Percentiles rank a stretch among this genome's conserved stretches.
These are phyloP conservation scores for Trichogramma pretiosum DNA, from an alignment of 1,140 invertebrate species.

Conservation along the genomic window DNA sequence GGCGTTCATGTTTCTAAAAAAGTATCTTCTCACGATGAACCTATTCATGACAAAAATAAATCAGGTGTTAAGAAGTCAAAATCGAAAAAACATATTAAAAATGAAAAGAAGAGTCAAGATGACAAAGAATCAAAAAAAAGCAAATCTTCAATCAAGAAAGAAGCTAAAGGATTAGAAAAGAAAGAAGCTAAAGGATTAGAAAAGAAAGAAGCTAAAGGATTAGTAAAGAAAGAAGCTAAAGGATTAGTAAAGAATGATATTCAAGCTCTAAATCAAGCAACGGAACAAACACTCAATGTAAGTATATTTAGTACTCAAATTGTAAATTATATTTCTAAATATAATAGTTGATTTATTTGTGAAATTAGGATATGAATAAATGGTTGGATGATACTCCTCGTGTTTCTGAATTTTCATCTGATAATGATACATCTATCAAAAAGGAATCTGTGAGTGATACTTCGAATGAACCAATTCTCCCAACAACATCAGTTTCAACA, in stretches of 20 bases:
- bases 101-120: constrained; percentile 31
- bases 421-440: constrained; percentile 59
- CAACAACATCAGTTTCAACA: too few relatives aligned
- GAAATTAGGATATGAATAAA: constrained; percentile 72
- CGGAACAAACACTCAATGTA: constrained; percentile 72
- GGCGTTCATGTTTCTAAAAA: constrained; percentile 36
- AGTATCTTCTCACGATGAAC: constrained; percentile 45
- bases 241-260: constrained; percentile 46
- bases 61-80: constrained; percentile 29
- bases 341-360: constrained; percentile 3
- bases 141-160: constrained; percentile 36
- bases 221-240: constrained; percentile 41
- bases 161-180: constrained; percentile 32
- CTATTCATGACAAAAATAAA: constrained; percentile 32
- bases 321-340: constrained; percentile 3
- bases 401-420: constrained; percentile 62
- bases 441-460: constrained; percentile 17
- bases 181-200: constrained; percentile 39
- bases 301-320: constrained; percentile 24
- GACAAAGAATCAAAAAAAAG: constrained; percentile 28
- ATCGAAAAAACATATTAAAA: constrained; percentile 30
- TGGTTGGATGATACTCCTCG: constrained; percentile 77
- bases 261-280: constrained; percentile 66
- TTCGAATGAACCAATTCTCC: too few relatives aligned
- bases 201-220: constrained; percentile 40